Evolutionary conservation across 1,140 invertebrate species (phyloP), one percentile per base, ranked within the genome.

Genomic region (Bombus turneri): DNA sequence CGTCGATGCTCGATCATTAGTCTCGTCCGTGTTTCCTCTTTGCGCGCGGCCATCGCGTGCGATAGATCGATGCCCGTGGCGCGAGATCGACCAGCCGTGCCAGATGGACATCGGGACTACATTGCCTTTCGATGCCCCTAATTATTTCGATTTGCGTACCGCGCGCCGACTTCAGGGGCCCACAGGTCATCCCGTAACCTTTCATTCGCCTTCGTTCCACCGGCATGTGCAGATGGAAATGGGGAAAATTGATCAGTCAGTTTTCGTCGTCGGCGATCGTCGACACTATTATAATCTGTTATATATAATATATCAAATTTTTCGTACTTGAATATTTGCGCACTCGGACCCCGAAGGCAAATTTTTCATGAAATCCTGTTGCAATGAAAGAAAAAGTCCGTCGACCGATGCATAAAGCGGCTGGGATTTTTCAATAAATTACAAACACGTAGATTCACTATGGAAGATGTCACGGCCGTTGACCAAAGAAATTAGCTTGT

Each of bases 1-100:
- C 82, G 91, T 91, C 92, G 92, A 94, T 94, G 93, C 93, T 94
- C 92, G 86, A 83, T 92, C 91, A 94, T 94, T 94, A 94, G 91
- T 15, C 91, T 79, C 83, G 74, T 91, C 88, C 93, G 90, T 92
- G 90, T 93, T 93, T 93, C 91, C 92, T 90, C 90, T 85, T 87
- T 86, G 85, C 53, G 31, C 69, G 77, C 41, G 57, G 68, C 37
- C 79, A 53, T 86, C 80, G 85, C 85, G 85, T 83, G 81, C 81
- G 73, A 71, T 76, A 71, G 81, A 83, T 71, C 81, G 81, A 76
- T 86, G 78, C 74, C 69, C 73, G 66, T 57, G 62, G 69, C 74
- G 39, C 83, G 77, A 31, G 41, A 81, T 77, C 53, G 68, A 62
- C 76, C 80, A 66, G 57, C 66, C 68, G 39, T 62, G 73, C 86